These are phyloP conservation scores for Crepidodera aurea DNA, from an alignment of 2,888 invertebrate genomes.

Conservation along the genomic window DNA sequence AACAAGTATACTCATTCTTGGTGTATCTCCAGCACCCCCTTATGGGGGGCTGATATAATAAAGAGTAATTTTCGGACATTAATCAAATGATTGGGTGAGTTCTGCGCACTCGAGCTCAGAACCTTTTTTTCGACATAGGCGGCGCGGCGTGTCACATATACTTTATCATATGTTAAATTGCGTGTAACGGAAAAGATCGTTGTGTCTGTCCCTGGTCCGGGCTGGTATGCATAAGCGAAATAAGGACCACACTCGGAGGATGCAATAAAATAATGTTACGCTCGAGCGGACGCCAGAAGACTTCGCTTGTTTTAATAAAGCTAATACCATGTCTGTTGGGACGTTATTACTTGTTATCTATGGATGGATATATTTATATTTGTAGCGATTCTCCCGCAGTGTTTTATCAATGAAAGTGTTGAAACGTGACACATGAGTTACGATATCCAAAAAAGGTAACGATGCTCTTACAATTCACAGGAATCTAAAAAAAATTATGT, in stretches of 20 bases:
- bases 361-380: conserved; percentile 13
- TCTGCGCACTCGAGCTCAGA: conserved; percentile 15
- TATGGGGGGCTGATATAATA: not conserved
- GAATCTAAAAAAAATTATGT: too few relatives aligned
- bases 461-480: too few relatives aligned
- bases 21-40: too few relatives aligned
- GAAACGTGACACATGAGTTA: too few relatives aligned
- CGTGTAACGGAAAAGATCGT: conserved; percentile 46
- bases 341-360: conserved; percentile 40
- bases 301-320: conserved; percentile 54
- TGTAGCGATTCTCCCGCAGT: not conserved
- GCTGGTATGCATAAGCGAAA: conserved; percentile 42
- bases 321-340: conserved; percentile 48
- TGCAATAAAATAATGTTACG: conserved; percentile 54
- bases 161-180: conserved; percentile 56
- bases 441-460: too few relatives aligned
- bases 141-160: conserved; percentile 45
- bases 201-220: conserved; percentile 17
- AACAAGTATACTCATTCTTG: too few relatives aligned
- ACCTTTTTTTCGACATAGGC: conserved; percentile 16
- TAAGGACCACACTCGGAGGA: conserved; percentile 49
- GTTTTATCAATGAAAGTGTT: too few relatives aligned
- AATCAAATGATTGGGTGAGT: conserved; percentile 14
- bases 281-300: conserved; percentile 49
- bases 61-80: conserved; percentile 17